Percentiles rank a stretch among this genome's conserved stretches.
Conservation (phyloP, 2,888 invertebrate genomes). For the Cordylochernes scorpioides region DNA sequence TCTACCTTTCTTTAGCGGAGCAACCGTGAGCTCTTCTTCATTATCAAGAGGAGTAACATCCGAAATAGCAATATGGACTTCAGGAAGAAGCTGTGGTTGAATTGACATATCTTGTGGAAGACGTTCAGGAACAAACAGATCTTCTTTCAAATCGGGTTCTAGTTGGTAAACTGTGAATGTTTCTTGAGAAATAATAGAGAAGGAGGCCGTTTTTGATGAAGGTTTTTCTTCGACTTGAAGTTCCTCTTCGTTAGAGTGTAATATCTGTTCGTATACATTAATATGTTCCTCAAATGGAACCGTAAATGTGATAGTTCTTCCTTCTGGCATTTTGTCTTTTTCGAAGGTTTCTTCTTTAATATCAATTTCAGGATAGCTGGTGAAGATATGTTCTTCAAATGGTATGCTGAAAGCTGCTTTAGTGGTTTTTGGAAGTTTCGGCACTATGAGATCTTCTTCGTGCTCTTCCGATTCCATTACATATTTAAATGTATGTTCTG, state of each 20-base stretch:
- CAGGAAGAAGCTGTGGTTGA: constrained; percentile 5
- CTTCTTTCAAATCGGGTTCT: constrained; percentile 12
- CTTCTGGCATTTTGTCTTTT: constrained; percentile 5
- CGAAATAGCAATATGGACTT: constrained; percentile 9
- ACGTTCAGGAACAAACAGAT: constrained; percentile 6
- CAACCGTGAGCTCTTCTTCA: constrained; percentile 8
- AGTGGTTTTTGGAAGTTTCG: constrained; percentile 5
- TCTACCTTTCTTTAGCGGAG: constrained; percentile 6
- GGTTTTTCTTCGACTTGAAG: constrained; percentile 9
- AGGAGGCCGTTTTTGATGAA: constrained; percentile 3
- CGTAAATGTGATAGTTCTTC: constrained; percentile 6
- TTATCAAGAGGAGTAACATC: constrained; percentile 10
- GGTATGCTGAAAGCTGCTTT: constrained; percentile 8
- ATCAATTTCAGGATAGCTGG: constrained; percentile 5
- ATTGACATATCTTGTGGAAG: constrained; percentile 6
- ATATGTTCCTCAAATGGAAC: constrained; percentile 12
- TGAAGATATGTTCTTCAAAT: constrained; percentile 8
- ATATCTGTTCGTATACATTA: constrained; percentile 8
- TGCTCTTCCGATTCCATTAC: constrained; percentile 8
- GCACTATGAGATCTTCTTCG: constrained; percentile 8
- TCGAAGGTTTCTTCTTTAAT: constrained; percentile 5
- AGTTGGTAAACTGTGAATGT: constrained; percentile 12
- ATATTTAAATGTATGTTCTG: constrained; percentile 8
- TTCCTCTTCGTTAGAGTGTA: constrained; percentile 10
- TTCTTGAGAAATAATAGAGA: constrained; percentile 9